phyloP scores from a whole-genome alignment of 2,797 vertebrate species.

The Dermochelys coriacea region DNA sequence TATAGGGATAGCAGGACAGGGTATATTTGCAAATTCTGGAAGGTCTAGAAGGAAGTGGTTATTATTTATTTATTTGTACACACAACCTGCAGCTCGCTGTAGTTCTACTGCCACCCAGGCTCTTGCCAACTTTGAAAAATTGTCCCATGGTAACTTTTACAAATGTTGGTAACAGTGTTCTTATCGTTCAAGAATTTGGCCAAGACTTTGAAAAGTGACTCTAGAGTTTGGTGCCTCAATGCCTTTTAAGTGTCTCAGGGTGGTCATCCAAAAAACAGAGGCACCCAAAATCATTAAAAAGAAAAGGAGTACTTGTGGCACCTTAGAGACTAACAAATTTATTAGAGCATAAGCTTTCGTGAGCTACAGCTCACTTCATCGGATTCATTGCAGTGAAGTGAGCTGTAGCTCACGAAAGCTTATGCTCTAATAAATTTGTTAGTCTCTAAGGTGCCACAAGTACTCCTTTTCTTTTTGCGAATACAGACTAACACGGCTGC shows the following conservation, averaged over 20 bases:
- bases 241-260: neutral
- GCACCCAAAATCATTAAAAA: neutral
- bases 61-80: neutral
- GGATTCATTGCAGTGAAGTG: too few relatives aligned
- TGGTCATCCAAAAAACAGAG: neutral
- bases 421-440: too few relatives aligned
- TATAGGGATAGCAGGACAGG: neutral
- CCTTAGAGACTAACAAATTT: too few relatives aligned
- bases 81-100: neutral
- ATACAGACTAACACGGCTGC: too few relatives aligned
- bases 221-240: neutral
- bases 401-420: too few relatives aligned
- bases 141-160: neutral
- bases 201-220: neutral
- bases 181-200: neutral
- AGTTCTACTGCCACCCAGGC: neutral
- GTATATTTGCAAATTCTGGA: neutral
- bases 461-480: too few relatives aligned
- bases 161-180: neutral
- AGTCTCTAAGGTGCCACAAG: too few relatives aligned
- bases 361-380: too few relatives aligned
- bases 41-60: neutral
- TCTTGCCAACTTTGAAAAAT: neutral
- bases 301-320: too few relatives aligned
- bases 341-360: too few relatives aligned